phyloP scores from a whole-genome alignment of 2,797 vertebrate genomes.

The Eospalax fontanierii region DNA sequence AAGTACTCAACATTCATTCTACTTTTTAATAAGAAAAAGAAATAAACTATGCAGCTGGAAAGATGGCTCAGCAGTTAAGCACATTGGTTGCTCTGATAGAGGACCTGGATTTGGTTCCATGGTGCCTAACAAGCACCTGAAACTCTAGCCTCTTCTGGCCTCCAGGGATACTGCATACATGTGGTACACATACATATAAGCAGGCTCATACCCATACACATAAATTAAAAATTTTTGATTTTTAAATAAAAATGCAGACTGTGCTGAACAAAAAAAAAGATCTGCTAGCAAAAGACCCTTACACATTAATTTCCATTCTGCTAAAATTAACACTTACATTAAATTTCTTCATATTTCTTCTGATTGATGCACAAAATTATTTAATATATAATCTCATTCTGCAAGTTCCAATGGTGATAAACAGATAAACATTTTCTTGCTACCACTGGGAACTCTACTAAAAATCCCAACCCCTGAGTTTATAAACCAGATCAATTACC shows the following conservation, averaged over 20 bases:
- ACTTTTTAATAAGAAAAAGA: neutral
- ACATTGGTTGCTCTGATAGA: too few species aligned
- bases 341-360: neutral
- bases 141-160: too few species aligned
- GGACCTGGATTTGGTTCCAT: too few species aligned
- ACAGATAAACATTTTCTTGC: neutral
- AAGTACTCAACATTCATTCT: conserved; percentile 2
- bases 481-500: neutral
- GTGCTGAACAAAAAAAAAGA: neutral
- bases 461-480: neutral
- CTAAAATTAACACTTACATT: neutral
- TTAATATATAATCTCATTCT: neutral
- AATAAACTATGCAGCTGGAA: neutral
- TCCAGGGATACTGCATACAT: too few species aligned
- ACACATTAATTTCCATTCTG: neutral
- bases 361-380: neutral
- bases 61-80: too few species aligned
- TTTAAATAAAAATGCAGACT: neutral
- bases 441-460: neutral
- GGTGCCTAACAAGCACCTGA: too few species aligned
- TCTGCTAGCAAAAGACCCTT: neutral
- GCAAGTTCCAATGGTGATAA: neutral
- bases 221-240: too few species aligned
- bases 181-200: too few species aligned
- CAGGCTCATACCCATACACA: too few species aligned